phyloP scores from a whole-genome alignment of 2,888 invertebrate genomes.

The Odontomyia ornata region DNA sequence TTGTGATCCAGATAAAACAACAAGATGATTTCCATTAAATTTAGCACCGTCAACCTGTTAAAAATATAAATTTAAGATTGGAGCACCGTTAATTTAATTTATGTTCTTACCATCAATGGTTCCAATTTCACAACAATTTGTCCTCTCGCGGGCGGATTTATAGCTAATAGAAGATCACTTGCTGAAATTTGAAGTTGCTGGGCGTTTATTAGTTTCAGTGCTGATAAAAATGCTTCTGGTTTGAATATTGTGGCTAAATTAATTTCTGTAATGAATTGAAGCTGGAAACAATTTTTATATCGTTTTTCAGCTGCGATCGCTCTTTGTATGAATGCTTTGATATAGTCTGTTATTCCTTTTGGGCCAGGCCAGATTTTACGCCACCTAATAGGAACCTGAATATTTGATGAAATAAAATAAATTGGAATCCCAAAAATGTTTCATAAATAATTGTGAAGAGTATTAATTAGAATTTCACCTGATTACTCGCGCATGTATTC shows the following conservation, averaged over 20 bases:
- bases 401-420: neutral
- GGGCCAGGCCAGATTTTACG: slow-evolving; percentile 61
- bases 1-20: slow-evolving; percentile 49
- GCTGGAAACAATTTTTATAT: slow-evolving; percentile 54
- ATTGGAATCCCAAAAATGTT: neutral
- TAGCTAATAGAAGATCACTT: slow-evolving; percentile 55
- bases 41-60: slow-evolving; percentile 58
- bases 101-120: slow-evolving; percentile 57
- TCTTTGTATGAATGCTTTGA: slow-evolving; percentile 59
- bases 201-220: slow-evolving; percentile 60
- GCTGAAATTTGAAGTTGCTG: slow-evolving; percentile 57
- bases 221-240: slow-evolving; percentile 60
- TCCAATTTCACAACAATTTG: slow-evolving; percentile 55
- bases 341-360: slow-evolving; percentile 58
- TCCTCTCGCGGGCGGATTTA: neutral
- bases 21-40: slow-evolving; percentile 54
- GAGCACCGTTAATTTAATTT: neutral
- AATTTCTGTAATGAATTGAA: slow-evolving; percentile 57
- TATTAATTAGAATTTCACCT: slow-evolving; percentile 53
- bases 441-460: too few relatives aligned
- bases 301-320: slow-evolving; percentile 59
- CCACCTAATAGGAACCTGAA: slow-evolving; percentile 60
- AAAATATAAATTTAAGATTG: slow-evolving; percentile 28
- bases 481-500: slow-evolving; percentile 57
- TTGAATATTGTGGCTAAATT: slow-evolving; percentile 60